Evolutionary conservation across 2,113 vertebrate species (phyloP), one percentile per base, ranked within the genome.

Genomic region (Dendrocopos noguchii): DNA sequence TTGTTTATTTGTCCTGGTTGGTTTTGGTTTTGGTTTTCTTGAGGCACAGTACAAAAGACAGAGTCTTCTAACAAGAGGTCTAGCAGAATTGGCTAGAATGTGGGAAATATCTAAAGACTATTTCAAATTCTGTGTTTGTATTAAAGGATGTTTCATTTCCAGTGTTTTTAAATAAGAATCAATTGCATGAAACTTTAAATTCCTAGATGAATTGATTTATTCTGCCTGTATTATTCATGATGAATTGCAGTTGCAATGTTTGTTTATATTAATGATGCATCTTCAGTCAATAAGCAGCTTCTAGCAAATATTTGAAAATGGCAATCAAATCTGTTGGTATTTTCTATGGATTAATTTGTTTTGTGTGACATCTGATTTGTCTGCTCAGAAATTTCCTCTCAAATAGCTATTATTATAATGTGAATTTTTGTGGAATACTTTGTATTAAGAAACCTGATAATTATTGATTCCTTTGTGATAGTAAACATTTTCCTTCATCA

Each of bases 201-300:
- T 88, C 73, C 63, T 59, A 28, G 20, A 75, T 79, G 4, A 84
- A 93, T 88, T 84, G 39, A 82, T 93, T 90, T 73, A 65, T 84
- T 88, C 46, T 81, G 15, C 82, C 65, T 92, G 4, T 80, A 64
- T 82, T 78, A 82, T 73, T 76, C 84, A 71, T 47, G 61, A 77
- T 71, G 16, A 92, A 71, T 80, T 93, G 64, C 28, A 60, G 52
- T 88, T 82, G 56, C 52, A 87, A 6, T 68, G 21, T 60, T 91
- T 92, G n/a, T 79, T 94, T 91, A 44, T 70, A 80, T 76, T 89
- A 87, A 70, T 79, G 67, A 74, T 80, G 66, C 53, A 65, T 80
- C 79, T 87, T 80, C 75, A 77, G 64, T 93, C 76, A 92, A 93
- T 92, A 89, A 71, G 80, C 22, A 44, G 8, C 52, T 87, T 89